These are phyloP conservation scores for Rhinoraja longicauda DNA, from an alignment of 2,797 vertebrate genomes.

Conservation along the genomic window DNA sequence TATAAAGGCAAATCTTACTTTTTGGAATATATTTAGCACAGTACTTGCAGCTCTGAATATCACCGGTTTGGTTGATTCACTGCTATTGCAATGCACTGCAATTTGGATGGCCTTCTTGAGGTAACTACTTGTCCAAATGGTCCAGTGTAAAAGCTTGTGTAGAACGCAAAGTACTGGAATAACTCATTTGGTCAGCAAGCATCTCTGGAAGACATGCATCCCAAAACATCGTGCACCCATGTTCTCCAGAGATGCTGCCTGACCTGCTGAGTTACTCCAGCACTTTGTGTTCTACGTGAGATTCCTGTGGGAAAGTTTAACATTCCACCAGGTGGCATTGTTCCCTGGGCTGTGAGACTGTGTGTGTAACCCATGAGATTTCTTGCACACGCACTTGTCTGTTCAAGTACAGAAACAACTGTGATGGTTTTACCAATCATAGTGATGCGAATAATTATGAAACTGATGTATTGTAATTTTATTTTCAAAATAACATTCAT, in stretches of 20 bases:
- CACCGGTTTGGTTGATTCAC: background rate
- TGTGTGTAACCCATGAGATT: background rate
- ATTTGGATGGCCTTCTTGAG: background rate
- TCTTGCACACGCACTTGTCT: background rate
- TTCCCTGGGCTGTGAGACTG: background rate
- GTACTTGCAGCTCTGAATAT: background rate
- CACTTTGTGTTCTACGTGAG: no score
- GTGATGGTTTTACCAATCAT: background rate
- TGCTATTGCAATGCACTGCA: background rate
- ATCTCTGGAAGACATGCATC: no score
- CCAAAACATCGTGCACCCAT: no score
- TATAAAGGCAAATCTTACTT: background rate
- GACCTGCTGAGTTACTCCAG: no score
- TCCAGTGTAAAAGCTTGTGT: background rate
- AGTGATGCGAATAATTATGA: background rate
- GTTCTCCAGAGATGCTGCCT: no score
- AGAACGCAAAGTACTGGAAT: no score
- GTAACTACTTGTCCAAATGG: background rate
- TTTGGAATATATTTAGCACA: background rate
- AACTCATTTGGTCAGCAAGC: no score
- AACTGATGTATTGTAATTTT: background rate
- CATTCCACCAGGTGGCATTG: background rate
- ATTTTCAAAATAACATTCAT: conserved; percentile 35
- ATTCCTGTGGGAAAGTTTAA: background rate
- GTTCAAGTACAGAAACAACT: background rate